Conservation (phyloP, 2,797 vertebrate species). For the Melopsittacus undulatus region DNA sequence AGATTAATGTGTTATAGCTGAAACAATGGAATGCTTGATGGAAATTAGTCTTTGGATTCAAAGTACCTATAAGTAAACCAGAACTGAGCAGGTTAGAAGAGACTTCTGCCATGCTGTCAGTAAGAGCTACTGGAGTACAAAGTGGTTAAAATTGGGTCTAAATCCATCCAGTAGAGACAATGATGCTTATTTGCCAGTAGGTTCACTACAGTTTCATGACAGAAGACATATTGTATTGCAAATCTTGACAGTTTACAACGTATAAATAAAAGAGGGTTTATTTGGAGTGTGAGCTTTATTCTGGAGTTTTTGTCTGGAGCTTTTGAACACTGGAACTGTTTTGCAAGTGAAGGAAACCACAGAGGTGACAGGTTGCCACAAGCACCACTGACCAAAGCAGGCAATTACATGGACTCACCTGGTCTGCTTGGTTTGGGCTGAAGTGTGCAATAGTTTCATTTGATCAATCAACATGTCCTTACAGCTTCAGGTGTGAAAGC, state of each 20-base stretch:
- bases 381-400: not conserved
- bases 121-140: not conserved
- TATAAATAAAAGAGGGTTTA: not conserved
- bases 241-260: not conserved
- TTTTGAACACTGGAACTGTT: not conserved
- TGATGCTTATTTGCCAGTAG: not conserved
- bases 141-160: not conserved
- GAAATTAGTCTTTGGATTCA: not conserved
- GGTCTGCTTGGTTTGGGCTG: accelerated
- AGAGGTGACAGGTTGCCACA: not conserved
- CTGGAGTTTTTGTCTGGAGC: not conserved
- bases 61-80: not conserved
- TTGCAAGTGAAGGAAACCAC: not conserved
- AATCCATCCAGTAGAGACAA: not conserved
- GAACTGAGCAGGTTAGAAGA: not conserved
- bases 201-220: not conserved
- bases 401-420: not conserved
- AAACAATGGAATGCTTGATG: not conserved
- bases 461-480: not conserved
- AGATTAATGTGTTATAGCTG: not conserved
- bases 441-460: not conserved
- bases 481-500: not conserved
- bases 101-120: not conserved
- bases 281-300: not conserved
- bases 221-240: not conserved